Percentiles rank a stretch among this genome's conserved stretches.
Evolutionary conservation across 2,888 invertebrate species (phyloP).

Genomic region (Eupithecia vulgata): DNA sequence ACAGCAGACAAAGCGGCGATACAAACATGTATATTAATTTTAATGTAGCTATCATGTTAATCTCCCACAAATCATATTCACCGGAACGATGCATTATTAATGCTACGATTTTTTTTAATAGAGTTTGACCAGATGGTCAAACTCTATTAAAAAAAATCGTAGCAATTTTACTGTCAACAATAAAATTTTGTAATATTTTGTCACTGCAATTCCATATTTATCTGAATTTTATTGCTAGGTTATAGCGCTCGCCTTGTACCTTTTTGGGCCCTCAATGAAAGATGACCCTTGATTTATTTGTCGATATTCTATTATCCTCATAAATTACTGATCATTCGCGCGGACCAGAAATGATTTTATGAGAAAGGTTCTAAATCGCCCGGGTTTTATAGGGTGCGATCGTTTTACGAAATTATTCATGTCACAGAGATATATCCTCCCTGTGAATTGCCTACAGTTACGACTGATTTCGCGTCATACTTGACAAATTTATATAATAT

Average conservation of each 20-base stretch:
- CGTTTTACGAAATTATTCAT: constrained; percentile 32
- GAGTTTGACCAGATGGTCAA: constrained; percentile 19
- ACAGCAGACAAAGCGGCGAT: neutral
- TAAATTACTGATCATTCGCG: constrained; percentile 27
- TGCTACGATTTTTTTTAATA: constrained; percentile 7
- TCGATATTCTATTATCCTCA: constrained; percentile 29
- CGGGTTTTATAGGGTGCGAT: constrained; percentile 26
- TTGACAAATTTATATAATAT: constrained; percentile 14
- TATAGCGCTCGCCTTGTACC: constrained; percentile 18
- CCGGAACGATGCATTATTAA: constrained; percentile 12
- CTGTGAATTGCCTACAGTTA: constrained; percentile 18
- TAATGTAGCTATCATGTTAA: neutral
- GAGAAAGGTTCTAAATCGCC: constrained; percentile 26
- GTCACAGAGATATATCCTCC: constrained; percentile 27
- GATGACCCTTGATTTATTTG: constrained; percentile 15
- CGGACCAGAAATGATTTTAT: constrained; percentile 28
- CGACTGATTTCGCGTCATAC: constrained; percentile 19
- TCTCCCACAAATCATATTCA: neutral
- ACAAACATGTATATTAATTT: neutral
- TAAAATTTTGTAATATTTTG: constrained; percentile 34
- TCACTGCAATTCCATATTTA: constrained; percentile 32
- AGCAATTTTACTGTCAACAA: constrained; percentile 27
- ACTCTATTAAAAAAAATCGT: no score
- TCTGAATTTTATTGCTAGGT: constrained; percentile 27
- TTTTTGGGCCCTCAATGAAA: constrained; percentile 12